Percentiles rank a stretch among this genome's conserved stretches.
Conservation (phyloP, 2,888 invertebrate genomes). For the Danaus chrysippus region DNA sequence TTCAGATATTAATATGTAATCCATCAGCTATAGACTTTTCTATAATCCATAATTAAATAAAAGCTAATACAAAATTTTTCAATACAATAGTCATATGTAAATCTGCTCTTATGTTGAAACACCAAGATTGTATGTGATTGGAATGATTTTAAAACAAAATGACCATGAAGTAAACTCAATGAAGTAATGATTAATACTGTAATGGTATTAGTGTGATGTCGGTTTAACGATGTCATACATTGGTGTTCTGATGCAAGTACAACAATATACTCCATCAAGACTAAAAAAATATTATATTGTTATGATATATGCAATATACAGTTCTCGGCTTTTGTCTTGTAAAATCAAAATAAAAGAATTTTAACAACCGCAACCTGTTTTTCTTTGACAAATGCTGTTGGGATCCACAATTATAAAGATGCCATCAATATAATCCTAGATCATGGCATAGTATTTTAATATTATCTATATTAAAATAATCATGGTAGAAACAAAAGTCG, state of each 20-base stretch:
- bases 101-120: no score
- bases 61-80: no score
- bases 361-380: conserved; percentile 2
- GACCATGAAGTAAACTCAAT: conserved; percentile 18
- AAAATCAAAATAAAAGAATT: not conserved
- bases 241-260: conserved; percentile 34
- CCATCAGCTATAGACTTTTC: no score
- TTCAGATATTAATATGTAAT: conserved; percentile 10
- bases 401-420: not conserved
- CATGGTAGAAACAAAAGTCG: no score
- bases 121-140: no score
- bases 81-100: no score
- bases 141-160: not conserved
- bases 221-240: conserved; percentile 25
- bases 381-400: not conserved
- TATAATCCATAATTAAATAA: no score
- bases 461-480: no score
- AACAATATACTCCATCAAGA: conserved; percentile 20
- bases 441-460: no score
- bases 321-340: no score
- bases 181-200: conserved; percentile 19
- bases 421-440: no score
- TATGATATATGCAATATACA: not conserved
- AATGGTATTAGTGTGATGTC: conserved; percentile 27
- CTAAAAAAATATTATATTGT: not conserved